These are phyloP conservation scores for Malthinus flaveolus DNA, from an alignment of 2,888 invertebrate genomes.

Conservation along the genomic window DNA sequence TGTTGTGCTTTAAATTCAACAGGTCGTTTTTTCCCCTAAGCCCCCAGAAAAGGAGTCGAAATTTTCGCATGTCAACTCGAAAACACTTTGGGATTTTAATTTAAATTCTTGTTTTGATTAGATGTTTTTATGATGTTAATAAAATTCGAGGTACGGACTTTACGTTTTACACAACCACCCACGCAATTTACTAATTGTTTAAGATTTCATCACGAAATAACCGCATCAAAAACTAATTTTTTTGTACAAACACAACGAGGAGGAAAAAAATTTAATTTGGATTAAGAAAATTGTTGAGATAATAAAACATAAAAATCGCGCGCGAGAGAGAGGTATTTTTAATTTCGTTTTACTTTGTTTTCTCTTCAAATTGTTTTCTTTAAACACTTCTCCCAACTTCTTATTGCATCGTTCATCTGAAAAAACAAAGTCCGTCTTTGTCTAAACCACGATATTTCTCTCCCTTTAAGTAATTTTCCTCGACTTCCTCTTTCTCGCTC, in stretches of 20 bases:
- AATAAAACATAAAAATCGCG: constrained; percentile 36
- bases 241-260: neutral
- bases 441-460: constrained; percentile 27
- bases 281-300: constrained; percentile 35
- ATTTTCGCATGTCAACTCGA: no score
- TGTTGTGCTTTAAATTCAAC: no score
- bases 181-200: constrained; percentile 11
- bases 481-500: constrained; percentile 36
- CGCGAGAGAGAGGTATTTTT: constrained; percentile 34
- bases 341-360: constrained; percentile 41
- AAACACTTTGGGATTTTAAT: constrained; percentile 18
- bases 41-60: no score
- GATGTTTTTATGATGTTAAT: constrained; percentile 17
- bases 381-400: constrained; percentile 45
- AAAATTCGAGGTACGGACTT: constrained; percentile 12
- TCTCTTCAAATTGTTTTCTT: constrained; percentile 45
- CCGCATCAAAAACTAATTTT: neutral
- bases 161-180: constrained; percentile 9
- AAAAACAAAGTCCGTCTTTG: constrained; percentile 24
- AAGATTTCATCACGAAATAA: constrained; percentile 12
- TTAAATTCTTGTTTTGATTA: constrained; percentile 32
- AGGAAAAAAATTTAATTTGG: constrained; percentile 38
- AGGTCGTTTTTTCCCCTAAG: no score
- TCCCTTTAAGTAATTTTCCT: constrained; percentile 33
- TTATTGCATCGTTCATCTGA: constrained; percentile 39